These are phyloP conservation scores for Cactoblastis cactorum DNA, from an alignment of 2,888 invertebrate genomes.

Conservation along the genomic window DNA sequence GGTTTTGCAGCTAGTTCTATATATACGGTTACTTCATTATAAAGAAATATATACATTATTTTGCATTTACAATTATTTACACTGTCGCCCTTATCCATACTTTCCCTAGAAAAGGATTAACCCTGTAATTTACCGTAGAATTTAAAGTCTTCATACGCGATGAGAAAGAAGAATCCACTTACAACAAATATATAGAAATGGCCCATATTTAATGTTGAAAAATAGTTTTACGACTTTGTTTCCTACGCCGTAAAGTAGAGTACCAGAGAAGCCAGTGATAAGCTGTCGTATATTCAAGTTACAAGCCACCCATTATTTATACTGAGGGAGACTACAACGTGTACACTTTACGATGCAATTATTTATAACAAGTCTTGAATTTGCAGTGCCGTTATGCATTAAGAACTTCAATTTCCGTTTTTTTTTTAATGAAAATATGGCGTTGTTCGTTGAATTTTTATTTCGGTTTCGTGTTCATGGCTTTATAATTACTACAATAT, in stretches of 20 bases:
- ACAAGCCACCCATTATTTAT: slow-evolving; percentile 2
- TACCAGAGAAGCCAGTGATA: neutral
- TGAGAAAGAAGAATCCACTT: no score
- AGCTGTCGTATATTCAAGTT: slow-evolving; percentile 8
- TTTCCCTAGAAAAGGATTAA: no score
- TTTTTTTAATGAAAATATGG: neutral
- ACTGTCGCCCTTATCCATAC: no score
- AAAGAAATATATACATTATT: no score
- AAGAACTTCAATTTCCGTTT: neutral
- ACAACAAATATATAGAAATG: no score
- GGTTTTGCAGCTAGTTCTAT: no score
- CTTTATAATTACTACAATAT: no score
- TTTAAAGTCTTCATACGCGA: no score
- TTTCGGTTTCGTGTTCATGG: neutral
- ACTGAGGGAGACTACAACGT: slow-evolving; percentile 1
- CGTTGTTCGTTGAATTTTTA: neutral
- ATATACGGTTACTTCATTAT: no score
- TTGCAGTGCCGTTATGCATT: neutral
- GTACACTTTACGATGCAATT: slow-evolving; percentile 6
- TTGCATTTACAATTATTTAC: no score
- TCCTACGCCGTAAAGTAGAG: neutral
- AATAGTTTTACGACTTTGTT: neutral
- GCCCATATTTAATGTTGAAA: neutral
- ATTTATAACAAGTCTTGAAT: slow-evolving; percentile 5
- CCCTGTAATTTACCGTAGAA: no score